A percentile compares a stretch with the other conserved stretches of the same genome.
Evolutionary conservation across 2,113 vertebrate genomes (phyloP).

Genomic region (Acanthochromis polyacanthus): DNA sequence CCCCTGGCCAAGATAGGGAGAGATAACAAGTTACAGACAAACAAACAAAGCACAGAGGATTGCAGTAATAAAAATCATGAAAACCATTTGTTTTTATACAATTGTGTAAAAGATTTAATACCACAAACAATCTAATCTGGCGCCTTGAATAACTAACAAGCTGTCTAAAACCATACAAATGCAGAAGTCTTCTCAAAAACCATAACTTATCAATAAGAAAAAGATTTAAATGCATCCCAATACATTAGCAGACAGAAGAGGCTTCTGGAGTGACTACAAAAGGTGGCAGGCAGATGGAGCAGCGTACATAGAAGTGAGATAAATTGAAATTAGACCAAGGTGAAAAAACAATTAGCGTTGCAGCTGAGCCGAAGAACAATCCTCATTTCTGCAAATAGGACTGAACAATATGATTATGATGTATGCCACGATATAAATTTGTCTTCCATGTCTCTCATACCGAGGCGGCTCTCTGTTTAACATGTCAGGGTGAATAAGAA

Average conservation of each 20-base stretch:
- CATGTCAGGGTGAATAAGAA: neutral
- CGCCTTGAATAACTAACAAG: too few relatives aligned
- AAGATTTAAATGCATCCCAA: too few relatives aligned
- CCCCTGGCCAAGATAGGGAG: too few relatives aligned
- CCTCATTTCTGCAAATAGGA: conserved; percentile 7
- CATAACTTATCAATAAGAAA: too few relatives aligned
- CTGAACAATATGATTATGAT: neutral
- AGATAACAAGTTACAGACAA: too few relatives aligned
- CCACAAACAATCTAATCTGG: too few relatives aligned
- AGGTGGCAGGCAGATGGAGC: conserved; percentile 11
- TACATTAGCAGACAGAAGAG: neutral
- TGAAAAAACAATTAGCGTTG: conserved; percentile 1
- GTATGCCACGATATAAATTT: neutral
- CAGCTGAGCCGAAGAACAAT: neutral
- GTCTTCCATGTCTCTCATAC: neutral
- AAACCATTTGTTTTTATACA: too few relatives aligned
- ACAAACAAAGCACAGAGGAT: too few relatives aligned
- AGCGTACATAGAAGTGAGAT: neutral
- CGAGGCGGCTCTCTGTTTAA: neutral
- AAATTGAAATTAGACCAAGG: neutral
- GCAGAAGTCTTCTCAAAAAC: too few relatives aligned
- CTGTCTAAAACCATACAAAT: too few relatives aligned
- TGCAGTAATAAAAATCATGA: too few relatives aligned
- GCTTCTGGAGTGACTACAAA: neutral
- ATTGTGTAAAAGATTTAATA: too few relatives aligned